phyloP scores from a whole-genome alignment of 2,113 vertebrate species.

The Myiagra hebetior region DNA sequence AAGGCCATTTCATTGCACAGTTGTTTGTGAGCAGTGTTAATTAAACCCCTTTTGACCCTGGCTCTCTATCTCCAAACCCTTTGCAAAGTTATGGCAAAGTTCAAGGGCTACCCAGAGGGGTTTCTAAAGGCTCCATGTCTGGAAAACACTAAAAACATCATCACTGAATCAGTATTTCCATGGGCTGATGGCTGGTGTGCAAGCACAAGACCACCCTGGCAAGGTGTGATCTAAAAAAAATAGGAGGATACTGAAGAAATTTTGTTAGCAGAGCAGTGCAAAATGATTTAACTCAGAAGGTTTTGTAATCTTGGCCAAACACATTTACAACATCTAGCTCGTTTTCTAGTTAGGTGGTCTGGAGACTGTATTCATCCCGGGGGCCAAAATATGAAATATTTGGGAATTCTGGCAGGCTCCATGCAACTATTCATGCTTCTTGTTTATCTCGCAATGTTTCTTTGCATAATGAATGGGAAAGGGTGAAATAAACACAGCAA shows the following conservation, averaged over 20 bases:
- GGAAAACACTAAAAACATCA: not conserved
- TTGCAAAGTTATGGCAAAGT: not conserved
- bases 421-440: not conserved
- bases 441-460: slow-evolving; percentile 8
- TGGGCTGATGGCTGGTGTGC: not conserved
- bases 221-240: slow-evolving; percentile 1
- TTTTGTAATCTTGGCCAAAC: slow-evolving; percentile 26
- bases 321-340: not conserved
- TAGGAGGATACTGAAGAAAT: not conserved
- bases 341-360: slow-evolving; percentile 50
- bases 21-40: not conserved
- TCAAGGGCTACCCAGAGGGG: accelerated
- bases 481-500: slow-evolving; percentile 16
- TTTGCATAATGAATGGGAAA: slow-evolving; percentile 38
- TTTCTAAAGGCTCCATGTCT: not conserved
- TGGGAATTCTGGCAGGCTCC: slow-evolving; percentile 35
- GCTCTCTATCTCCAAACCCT: not conserved
- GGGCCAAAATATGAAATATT: slow-evolving; percentile 50
- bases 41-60: not conserved
- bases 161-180: not conserved
- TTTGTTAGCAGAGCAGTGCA: not conserved
- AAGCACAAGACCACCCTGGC: not conserved
- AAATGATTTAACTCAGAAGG: not conserved
- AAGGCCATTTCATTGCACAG: not conserved
- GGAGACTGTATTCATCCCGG: not conserved